Percentiles rank a stretch among this genome's conserved stretches.
Conservation (phyloP, 2,888 invertebrate species). For the Eupithecia centaureata region DNA sequence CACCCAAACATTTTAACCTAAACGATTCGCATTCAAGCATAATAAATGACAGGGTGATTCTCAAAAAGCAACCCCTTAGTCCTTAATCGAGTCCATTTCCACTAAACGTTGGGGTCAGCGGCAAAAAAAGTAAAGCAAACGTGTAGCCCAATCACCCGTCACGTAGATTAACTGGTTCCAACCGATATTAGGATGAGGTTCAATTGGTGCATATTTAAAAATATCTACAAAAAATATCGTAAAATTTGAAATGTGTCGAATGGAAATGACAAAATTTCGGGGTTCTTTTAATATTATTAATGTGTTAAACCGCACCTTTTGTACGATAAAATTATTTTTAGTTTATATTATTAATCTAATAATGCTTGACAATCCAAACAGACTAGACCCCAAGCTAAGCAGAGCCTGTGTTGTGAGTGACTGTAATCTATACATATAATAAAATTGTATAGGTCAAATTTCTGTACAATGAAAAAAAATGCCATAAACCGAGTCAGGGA, state of each 20-base stretch:
- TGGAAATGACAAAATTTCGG: too few relatives aligned
- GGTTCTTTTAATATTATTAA: too few relatives aligned
- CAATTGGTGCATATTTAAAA: not conserved
- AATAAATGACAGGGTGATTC: constrained; percentile 7
- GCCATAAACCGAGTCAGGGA: too few relatives aligned
- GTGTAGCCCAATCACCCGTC: constrained; percentile 10
- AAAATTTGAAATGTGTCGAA: not conserved
- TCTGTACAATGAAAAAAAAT: too few relatives aligned
- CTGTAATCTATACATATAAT: too few relatives aligned
- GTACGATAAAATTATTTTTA: too few relatives aligned
- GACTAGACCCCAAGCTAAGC: too few relatives aligned
- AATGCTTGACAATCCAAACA: too few relatives aligned
- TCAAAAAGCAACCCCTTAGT: not conserved
- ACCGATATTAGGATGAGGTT: not conserved
- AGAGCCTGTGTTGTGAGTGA: too few relatives aligned
- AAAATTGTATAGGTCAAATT: too few relatives aligned
- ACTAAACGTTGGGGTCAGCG: constrained; percentile 5
- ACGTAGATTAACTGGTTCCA: constrained; percentile 6
- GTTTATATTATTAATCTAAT: too few relatives aligned
- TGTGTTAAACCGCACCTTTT: too few relatives aligned
- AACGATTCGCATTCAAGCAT: constrained; percentile 2
- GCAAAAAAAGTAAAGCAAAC: constrained; percentile 12
- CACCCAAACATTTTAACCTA: not conserved
- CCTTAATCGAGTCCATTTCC: constrained; percentile 14
- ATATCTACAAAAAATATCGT: not conserved